Percentiles rank a stretch among this genome's conserved stretches.
Conservation (phyloP, 2,888 invertebrate genomes). For the Pseudoips prasinana region DNA sequence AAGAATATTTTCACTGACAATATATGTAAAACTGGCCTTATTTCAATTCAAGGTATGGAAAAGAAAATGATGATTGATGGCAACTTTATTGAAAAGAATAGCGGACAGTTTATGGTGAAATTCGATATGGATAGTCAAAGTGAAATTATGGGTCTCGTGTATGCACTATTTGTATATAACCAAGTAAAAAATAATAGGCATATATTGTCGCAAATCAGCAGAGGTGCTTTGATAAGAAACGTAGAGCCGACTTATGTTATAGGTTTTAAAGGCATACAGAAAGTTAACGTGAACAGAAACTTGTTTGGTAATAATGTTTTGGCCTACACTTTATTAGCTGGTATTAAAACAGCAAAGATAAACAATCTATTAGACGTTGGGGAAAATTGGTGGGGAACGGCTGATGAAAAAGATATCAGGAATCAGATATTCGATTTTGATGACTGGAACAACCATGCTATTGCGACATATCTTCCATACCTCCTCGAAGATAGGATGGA, state of each 20-base stretch:
- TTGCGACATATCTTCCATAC: conserved; percentile 95
- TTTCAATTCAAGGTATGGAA: conserved; percentile 96
- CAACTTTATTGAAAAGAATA: conserved; percentile 91
- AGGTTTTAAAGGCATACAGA: conserved; percentile 96
- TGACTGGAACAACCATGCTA: conserved; percentile 99
- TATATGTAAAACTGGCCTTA: conserved; percentile 89
- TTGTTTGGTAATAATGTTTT: conserved; percentile 91
- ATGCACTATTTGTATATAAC: conserved; percentile 90
- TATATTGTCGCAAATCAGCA: conserved; percentile 48
- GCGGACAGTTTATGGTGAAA: conserved; percentile 91
- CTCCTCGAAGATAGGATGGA: conserved; percentile 89
- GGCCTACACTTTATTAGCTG: conserved; percentile 96
- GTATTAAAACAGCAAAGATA: conserved; percentile 93
- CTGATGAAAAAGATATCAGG: conserved; percentile 87
- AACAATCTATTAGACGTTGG: conserved; percentile 93
- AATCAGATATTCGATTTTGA: conserved; percentile 97
- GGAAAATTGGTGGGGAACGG: conserved; percentile 98
- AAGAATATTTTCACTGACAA: conserved; percentile 93
- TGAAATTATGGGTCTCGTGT: conserved; percentile 93
- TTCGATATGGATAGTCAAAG: conserved; percentile 95
- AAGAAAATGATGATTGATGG: conserved; percentile 93
- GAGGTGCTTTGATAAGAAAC: conserved; percentile 58
- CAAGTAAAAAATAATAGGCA: conserved; percentile 87
- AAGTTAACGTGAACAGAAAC: conserved; percentile 94
- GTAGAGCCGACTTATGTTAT: conserved; percentile 90